Evolutionary conservation across 2,113 vertebrate genomes (phyloP).

Genomic region (Parus major): DNA sequence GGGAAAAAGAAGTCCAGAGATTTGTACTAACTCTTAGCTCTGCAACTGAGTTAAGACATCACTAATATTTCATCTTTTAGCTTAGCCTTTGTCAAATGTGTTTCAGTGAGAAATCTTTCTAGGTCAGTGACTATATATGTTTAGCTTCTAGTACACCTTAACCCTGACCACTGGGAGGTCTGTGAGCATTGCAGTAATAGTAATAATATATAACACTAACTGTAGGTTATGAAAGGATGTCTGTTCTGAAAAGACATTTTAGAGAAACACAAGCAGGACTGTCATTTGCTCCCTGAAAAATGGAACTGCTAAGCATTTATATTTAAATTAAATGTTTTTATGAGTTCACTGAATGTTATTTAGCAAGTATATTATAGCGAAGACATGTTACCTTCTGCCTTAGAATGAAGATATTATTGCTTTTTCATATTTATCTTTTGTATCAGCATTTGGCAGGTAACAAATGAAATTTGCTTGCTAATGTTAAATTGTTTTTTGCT

Average conservation of each 20-base stretch:
- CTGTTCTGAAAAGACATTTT: conserved; percentile 14
- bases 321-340: conserved; percentile 54
- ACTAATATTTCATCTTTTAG: background rate
- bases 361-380: conserved; percentile 21
- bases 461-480: conserved; percentile 69
- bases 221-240: conserved; percentile 15
- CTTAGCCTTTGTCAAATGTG: background rate
- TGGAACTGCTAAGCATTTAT: conserved; percentile 51
- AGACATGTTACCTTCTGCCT: conserved; percentile 26
- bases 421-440: conserved; percentile 59
- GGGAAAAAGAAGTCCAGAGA: background rate
- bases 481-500: conserved; percentile 63
- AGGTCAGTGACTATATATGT: background rate
- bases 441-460: conserved; percentile 55
- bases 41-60: background rate
- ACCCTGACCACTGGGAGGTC: background rate
- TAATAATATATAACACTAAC: background rate
- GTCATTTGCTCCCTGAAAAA: conserved; percentile 26
- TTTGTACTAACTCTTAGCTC: background rate
- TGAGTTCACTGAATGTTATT: conserved; percentile 54
- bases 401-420: conserved; percentile 55
- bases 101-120: background rate
- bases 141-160: background rate
- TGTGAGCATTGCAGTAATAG: background rate
- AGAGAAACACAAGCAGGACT: background rate